Evolutionary conservation across 2,113 vertebrate species (phyloP).

Genomic region (Bombycilla garrulus): DNA sequence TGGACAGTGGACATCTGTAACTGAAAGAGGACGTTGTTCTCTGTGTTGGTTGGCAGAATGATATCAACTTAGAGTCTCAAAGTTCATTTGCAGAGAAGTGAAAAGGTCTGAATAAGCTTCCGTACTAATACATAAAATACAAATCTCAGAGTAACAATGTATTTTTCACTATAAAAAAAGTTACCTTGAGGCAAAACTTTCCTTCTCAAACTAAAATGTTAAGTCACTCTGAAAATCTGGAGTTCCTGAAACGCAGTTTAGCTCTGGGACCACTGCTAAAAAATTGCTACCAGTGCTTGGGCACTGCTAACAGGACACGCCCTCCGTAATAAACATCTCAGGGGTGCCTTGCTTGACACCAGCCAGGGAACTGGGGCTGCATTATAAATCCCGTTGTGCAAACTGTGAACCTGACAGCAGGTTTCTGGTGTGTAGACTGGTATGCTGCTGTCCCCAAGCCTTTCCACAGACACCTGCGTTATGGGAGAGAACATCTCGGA

Average conservation of each 20-base stretch:
- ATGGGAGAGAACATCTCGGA: accelerated
- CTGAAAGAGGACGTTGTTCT: background rate
- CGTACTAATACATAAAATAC: background rate
- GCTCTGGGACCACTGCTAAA: background rate
- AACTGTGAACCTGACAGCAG: background rate
- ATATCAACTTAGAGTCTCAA: background rate
- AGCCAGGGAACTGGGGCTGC: background rate
- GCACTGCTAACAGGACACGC: background rate
- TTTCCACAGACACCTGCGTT: background rate
- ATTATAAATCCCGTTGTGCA: background rate
- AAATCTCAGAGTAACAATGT: background rate
- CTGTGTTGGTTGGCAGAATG: background rate
- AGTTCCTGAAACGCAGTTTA: background rate
- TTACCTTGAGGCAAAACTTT: background rate
- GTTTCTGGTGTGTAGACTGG: background rate
- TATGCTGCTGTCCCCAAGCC: background rate
- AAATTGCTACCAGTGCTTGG: background rate
- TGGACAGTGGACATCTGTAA: background rate
- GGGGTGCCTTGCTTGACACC: background rate
- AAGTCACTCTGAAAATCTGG: background rate
- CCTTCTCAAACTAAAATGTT: background rate
- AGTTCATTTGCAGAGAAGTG: background rate
- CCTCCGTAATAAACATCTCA: background rate
- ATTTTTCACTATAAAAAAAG: background rate
- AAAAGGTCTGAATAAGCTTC: background rate